Evolutionary conservation across 2,113 vertebrate genomes (phyloP), one percentile per base, ranked within the genome.

Genomic region (Cariama cristata): DNA sequence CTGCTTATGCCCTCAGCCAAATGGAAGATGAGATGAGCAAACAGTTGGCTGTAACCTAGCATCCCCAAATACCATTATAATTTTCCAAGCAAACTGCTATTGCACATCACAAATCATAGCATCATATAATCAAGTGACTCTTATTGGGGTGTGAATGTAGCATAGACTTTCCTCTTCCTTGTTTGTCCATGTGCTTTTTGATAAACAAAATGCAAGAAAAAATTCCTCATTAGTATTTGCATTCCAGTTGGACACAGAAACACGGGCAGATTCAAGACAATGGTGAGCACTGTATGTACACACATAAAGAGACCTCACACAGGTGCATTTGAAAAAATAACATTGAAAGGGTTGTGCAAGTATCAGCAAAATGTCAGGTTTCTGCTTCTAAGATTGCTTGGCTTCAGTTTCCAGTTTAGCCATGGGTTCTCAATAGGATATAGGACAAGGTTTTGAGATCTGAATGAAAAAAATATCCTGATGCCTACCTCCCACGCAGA

Each of bases 261-360:
- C 44, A 42, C 18, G 33, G 50, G 14, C 27, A 66, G 33, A 10
- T 4, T 56, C 6, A 11, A 12, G 55, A 38, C 16, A 35, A 9
- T 1, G 9, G 6, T 53, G 30, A 26, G 17, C 49, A 23, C 6
- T 32, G 6, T 22, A 38, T 3, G 1, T 19, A 40, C 40, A 11
- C 5, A 1, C 40, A 9, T 5, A 32, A 47, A 45, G 55, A 75
- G 55, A 69, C 7, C 45, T 42, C 49, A 22, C 26, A 55, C 2
- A 15, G 10, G 11, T 2, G 0, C 35, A 24, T 45, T 38, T 64
- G 23, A 44, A 68, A 68, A 74, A 44, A 4, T 11, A 44, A 8
- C 14, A 33, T 4, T 44, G 50, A 42, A 75, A 71, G 52, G 27
- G 4, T 13, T 66, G 23, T 27, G 24, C 19, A 26, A 52, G 5